Evolutionary conservation across 92 coral and sea anemone genomes (phyloP).

Genomic region (Epizoanthus ramosus): DNA sequence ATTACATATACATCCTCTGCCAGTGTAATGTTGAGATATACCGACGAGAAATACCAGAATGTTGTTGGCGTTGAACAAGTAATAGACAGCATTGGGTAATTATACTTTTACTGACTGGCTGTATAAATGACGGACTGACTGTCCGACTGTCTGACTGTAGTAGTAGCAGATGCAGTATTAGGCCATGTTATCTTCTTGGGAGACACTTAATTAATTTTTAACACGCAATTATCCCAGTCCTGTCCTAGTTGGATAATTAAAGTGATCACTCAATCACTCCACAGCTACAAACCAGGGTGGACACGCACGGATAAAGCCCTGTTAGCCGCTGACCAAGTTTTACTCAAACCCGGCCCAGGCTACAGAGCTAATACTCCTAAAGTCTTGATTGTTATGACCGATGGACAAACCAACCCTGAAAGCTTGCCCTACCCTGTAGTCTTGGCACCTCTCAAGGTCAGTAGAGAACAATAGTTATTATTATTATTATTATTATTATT

Average conservation of each 20-base stretch:
- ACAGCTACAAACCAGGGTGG: slow-evolving; percentile 66
- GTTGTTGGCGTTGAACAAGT: neutral
- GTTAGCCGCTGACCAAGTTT: slow-evolving; percentile 54
- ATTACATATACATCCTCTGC: slow-evolving; percentile 7
- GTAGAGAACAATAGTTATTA: neutral
- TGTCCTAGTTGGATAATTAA: too few relatives aligned
- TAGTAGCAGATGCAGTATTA: too few relatives aligned
- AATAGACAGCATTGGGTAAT: neutral
- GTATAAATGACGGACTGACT: too few relatives aligned
- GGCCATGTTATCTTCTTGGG: too few relatives aligned
- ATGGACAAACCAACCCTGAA: slow-evolving; percentile 52
- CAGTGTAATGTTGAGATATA: neutral
- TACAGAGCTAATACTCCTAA: slow-evolving; percentile 75
- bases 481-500: too few relatives aligned
- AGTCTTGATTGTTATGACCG: slow-evolving; percentile 71
- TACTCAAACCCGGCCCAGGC: slow-evolving; percentile 73
- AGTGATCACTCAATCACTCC: too few relatives aligned
- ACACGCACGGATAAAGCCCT: slow-evolving; percentile 86
- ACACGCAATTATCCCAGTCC: too few relatives aligned
- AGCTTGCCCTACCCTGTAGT: slow-evolving; percentile 64
- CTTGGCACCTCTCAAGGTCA: slow-evolving; percentile 65
- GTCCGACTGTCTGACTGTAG: too few relatives aligned
- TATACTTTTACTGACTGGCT: neutral
- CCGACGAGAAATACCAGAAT: neutral
- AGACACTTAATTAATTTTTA: too few relatives aligned